Evolutionary conservation across 2,113 vertebrate species (phyloP), one percentile per base, ranked within the genome.

Genomic region (Macaca mulatta): DNA sequence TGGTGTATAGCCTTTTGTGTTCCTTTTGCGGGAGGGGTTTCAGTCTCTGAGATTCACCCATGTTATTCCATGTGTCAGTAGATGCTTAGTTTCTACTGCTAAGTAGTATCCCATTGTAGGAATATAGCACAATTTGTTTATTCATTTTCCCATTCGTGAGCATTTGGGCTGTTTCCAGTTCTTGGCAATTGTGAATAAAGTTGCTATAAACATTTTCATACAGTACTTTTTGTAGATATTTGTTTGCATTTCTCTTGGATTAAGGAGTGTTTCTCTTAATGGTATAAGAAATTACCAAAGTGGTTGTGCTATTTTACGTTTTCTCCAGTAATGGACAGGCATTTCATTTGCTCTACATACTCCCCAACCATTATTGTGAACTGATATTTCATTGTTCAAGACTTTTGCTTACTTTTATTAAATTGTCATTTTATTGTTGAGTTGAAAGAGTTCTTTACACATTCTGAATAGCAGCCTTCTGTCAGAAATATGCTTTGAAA

Each of bases 401-500:
- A 55, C 1, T 30, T 84, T 45, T 45, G 27, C 16, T 40, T 72
- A 69, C 59, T 91, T 88, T 30, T 25, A 67, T 17, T 35, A 43
- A 55, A 30, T 50, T 93, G 50, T 74, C 69, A 48, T 61, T 95
- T 84, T 92, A 84, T 40, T 64, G 22, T 50, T 77, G 32, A 83
- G 35, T 90, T 69, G 38, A 64, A 96, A 43, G 5, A 7, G 50
- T 72, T 89, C 55, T 88, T 90, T 70, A 45, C 45, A 64, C 80
- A 64, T 69, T 75, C 55, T 35, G 4, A 93, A 93, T 48, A 80
- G 78, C 84, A 89, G 38, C 14, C 43, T 43, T 77, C 80, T 64
- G 67, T 83, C 55, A 81, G 64, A 96, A 96, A 74, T 82, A 43
- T 11, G 9, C 91, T 78, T 95, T 57, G 35, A 38, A 97, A 75